Conservation (phyloP, 2,888 invertebrate species). For the Cactoblastis cactorum region DNA sequence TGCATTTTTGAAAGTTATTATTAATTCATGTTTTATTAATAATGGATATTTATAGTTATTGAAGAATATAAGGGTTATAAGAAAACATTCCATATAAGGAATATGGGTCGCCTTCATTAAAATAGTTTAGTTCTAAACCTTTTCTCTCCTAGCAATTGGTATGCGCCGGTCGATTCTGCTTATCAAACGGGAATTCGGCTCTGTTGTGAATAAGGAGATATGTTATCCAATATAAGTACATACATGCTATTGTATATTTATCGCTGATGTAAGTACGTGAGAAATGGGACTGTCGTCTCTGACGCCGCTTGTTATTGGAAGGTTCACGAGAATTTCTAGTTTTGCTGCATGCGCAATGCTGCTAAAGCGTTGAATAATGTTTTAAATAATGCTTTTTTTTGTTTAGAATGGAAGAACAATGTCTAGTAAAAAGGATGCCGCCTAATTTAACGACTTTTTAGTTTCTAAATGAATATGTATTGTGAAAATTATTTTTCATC, state of each 20-base stretch:
- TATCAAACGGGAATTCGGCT: slow-evolving; percentile 40
- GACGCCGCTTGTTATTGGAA: slow-evolving; percentile 7
- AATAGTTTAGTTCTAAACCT: slow-evolving; percentile 41
- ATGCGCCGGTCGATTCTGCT: slow-evolving; percentile 42
- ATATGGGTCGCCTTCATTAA: not conserved
- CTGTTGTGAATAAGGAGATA: slow-evolving; percentile 25
- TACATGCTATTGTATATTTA: slow-evolving; percentile 8
- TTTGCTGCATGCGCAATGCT: not conserved
- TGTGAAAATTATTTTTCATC: no score
- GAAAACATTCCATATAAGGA: no score
- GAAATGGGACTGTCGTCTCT: slow-evolving; percentile 10
- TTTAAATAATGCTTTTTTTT: no score
- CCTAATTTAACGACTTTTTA: no score
- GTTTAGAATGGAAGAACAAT: no score
- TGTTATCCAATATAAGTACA: slow-evolving; percentile 5
- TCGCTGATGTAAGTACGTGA: slow-evolving; percentile 1
- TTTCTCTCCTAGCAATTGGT: slow-evolving; percentile 26
- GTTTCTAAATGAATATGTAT: no score
- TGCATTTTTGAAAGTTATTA: no score
- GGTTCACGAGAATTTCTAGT: slow-evolving; percentile 3
- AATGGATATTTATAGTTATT: not conserved
- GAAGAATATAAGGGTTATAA: no score
- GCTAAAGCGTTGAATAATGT: not conserved
- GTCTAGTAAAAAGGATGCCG: no score
- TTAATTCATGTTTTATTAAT: not conserved